Percentiles rank a stretch among this genome's conserved stretches.
These are phyloP conservation scores for Agriopis marginaria DNA, from an alignment of 2,888 invertebrate species.

Conservation along the genomic window DNA sequence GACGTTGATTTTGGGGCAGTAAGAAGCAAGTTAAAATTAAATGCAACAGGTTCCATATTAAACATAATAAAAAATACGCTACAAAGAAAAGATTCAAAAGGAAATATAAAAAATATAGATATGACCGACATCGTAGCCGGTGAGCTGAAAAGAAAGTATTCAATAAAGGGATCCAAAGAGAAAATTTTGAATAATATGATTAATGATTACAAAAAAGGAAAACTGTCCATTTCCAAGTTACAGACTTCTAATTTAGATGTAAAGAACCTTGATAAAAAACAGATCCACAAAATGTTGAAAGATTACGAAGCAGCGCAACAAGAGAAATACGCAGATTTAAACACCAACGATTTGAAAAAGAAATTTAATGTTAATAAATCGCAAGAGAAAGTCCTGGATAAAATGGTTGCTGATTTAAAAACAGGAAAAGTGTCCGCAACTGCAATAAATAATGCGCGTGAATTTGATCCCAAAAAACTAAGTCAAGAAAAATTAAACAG, in stretches of 20 bases:
- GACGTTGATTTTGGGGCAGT: conserved; percentile 51
- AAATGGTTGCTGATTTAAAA: conserved; percentile 46
- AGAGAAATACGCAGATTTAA: conserved; percentile 26
- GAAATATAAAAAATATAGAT: conserved; percentile 49
- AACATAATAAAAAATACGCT: conserved; percentile 52
- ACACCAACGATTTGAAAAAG: conserved; percentile 46
- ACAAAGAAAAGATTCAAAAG: conserved; percentile 40
- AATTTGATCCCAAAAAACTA: conserved; percentile 47
- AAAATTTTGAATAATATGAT: conserved; percentile 44
- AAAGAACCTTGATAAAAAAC: conserved; percentile 38
- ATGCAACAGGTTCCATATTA: conserved; percentile 31
- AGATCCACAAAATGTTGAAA: conserved; percentile 29
- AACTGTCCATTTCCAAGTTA: conserved; percentile 39
- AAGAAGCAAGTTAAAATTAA: conserved; percentile 47
- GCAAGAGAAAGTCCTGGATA: conserved; percentile 37
- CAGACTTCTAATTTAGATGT: conserved; percentile 37
- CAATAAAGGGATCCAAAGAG: conserved; percentile 41
- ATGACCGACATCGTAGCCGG: conserved; percentile 43
- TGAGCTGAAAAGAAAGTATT: conserved; percentile 47
- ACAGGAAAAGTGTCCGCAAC: conserved; percentile 48
- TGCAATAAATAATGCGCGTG: conserved; percentile 46
- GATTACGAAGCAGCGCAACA: conserved; percentile 35
- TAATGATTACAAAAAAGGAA: conserved; percentile 44
- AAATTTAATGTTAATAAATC: conserved; percentile 44
- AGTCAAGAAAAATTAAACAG: conserved; percentile 46